phyloP scores from a whole-genome alignment of 1,140 invertebrate genomes.

The Caenorhabditis latens region DNA sequence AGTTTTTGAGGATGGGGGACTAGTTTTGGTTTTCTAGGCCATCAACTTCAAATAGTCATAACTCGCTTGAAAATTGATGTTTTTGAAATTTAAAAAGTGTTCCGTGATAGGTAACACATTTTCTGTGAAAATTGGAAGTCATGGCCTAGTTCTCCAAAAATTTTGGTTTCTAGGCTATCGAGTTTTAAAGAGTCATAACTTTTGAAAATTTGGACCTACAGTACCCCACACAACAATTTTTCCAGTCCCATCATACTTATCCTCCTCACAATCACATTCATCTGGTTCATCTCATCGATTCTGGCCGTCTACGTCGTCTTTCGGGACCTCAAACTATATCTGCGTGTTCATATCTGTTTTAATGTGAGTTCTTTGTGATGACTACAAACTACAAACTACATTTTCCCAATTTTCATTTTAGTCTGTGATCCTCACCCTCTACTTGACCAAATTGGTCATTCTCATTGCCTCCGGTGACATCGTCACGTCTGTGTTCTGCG shows the following conservation, averaged over 20 bases:
- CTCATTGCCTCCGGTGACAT: background rate
- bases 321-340: constrained; percentile 21
- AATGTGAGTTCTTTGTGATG: constrained; percentile 33
- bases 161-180: too few relatives aligned
- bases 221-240: background rate
- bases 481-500: background rate
- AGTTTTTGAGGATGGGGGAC: too few relatives aligned
- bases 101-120: too few relatives aligned
- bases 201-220: too few relatives aligned
- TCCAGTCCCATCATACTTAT: background rate
- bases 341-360: constrained; percentile 22
- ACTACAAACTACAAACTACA: background rate
- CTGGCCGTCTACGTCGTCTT: background rate
- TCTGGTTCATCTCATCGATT: constrained; percentile 33
- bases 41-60: too few relatives aligned
- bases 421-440: constrained; percentile 28
- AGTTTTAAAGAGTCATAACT: too few relatives aligned
- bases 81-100: too few relatives aligned
- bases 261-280: constrained; percentile 3
- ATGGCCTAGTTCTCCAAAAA: too few relatives aligned
- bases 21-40: too few relatives aligned
- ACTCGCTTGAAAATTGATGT: too few relatives aligned
- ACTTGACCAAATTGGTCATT: background rate
- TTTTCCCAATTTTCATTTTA: too few relatives aligned
- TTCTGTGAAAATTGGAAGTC: too few relatives aligned